These are phyloP conservation scores for Bruchidius siliquastri DNA, from an alignment of 2,888 invertebrate genomes.

Conservation along the genomic window DNA sequence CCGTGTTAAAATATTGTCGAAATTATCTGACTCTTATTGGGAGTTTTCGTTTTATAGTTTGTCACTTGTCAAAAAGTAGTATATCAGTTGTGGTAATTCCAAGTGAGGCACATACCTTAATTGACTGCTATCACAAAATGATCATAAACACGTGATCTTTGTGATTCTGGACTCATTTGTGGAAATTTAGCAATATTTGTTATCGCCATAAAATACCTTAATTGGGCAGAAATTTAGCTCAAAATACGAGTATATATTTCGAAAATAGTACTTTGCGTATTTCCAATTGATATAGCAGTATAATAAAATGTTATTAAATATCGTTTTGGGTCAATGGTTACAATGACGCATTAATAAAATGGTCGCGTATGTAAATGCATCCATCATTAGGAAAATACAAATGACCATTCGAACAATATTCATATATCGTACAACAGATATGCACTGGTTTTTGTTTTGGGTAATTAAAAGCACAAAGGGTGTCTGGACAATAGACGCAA, in stretches of 20 bases:
- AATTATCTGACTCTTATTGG: no score
- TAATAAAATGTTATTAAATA: neutral
- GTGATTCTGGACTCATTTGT: no score
- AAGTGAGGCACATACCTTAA: no score
- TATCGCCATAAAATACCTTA: no score
- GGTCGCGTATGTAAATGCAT: neutral
- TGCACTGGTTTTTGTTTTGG: neutral
- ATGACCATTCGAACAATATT: neutral
- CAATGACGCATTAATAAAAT: neutral
- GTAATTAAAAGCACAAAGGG: neutral
- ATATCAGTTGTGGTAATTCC: no score
- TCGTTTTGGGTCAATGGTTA: neutral
- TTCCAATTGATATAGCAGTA: neutral
- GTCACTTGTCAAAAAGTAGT: no score
- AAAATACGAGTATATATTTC: neutral
- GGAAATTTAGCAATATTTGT: no score
- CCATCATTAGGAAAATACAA: neutral
- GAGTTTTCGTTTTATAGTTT: no score
- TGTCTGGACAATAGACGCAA: neutral
- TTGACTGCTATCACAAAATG: no score
- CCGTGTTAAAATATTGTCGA: no score
- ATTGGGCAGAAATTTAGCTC: no score
- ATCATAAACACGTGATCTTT: no score
- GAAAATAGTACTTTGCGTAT: neutral
- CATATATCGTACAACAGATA: neutral